phyloP scores from a whole-genome alignment of 2,113 vertebrate genomes.

The Perca flavescens region DNA sequence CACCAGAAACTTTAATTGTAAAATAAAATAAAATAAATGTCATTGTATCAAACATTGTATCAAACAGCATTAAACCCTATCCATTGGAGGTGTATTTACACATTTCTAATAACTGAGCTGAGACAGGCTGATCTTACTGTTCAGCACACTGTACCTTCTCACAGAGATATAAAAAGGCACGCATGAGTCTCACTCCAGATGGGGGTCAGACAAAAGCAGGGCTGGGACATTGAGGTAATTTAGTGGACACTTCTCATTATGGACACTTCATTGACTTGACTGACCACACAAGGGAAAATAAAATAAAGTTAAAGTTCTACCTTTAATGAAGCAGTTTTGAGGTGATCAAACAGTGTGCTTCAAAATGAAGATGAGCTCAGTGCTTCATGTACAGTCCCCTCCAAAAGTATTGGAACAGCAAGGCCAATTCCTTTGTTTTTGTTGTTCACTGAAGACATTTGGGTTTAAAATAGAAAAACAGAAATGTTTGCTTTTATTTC shows the following conservation, averaged over 20 bases:
- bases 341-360: neutral
- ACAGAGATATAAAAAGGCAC: neutral
- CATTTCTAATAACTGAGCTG: neutral
- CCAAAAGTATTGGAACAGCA: no score
- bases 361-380: neutral
- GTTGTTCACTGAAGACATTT: no score
- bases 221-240: constrained; percentile 21
- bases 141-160: constrained; percentile 7
- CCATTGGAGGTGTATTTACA: neutral
- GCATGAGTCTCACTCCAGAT: neutral
- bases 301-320: neutral
- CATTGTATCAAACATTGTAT: neutral
- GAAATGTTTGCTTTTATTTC: no score
- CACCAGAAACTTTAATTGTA: neutral
- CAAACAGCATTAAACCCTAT: neutral
- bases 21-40: neutral
- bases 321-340: constrained; percentile 1
- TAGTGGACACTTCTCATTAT: neutral
- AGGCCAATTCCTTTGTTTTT: no score
- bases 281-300: neutral
- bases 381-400: neutral
- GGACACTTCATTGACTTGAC: neutral
- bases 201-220: constrained; percentile 15
- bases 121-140: neutral
- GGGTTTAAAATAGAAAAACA: no score